Evolutionary conservation across 2,113 vertebrate genomes (phyloP).

Genomic region (Chaenocephalus aceratus): DNA sequence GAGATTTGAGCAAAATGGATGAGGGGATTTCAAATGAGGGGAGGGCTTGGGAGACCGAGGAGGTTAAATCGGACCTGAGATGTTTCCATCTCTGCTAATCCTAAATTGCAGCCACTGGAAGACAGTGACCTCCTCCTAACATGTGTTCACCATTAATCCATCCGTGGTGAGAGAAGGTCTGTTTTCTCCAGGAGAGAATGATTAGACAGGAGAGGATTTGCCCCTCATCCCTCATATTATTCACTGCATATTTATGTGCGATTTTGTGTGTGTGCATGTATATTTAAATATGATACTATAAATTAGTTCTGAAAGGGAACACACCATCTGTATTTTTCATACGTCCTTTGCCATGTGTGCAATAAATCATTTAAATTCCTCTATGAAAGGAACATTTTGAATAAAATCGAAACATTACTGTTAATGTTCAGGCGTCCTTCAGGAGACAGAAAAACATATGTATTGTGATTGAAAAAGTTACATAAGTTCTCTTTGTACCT

Average conservation of each 20-base stretch:
- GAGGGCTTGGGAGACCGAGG: conserved; percentile 33
- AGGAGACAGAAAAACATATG: conserved; percentile 14
- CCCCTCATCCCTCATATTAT: conserved; percentile 53
- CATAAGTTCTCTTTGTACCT: conserved; percentile 22
- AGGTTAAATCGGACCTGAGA: conserved; percentile 62
- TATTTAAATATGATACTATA: conserved; percentile 1
- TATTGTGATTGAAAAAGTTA: background rate
- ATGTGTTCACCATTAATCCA: conserved; percentile 82
- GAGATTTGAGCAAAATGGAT: conserved; percentile 72
- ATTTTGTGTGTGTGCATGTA: conserved; percentile 1
- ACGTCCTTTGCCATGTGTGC: background rate
- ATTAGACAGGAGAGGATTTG: conserved; percentile 59
- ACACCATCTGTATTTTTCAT: conserved; percentile 1
- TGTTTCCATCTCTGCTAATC: conserved; percentile 82
- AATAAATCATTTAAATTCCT: conserved; percentile 26
- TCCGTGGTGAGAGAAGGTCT: conserved; percentile 56
- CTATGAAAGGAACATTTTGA: background rate
- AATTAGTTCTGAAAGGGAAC: conserved; percentile 9
- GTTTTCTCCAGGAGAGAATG: conserved; percentile 66
- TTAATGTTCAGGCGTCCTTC: background rate
- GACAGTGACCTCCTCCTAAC: conserved; percentile 76
- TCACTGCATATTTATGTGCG: conserved; percentile 44
- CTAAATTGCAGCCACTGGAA: conserved; percentile 80
- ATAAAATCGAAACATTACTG: conserved; percentile 13
- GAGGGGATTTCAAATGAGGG: conserved; percentile 59